A percentile compares a stretch with the other conserved stretches of the same genome.
phyloP scores from a whole-genome alignment of 1,140 invertebrate species.

The Drosophila biarmipes region DNA sequence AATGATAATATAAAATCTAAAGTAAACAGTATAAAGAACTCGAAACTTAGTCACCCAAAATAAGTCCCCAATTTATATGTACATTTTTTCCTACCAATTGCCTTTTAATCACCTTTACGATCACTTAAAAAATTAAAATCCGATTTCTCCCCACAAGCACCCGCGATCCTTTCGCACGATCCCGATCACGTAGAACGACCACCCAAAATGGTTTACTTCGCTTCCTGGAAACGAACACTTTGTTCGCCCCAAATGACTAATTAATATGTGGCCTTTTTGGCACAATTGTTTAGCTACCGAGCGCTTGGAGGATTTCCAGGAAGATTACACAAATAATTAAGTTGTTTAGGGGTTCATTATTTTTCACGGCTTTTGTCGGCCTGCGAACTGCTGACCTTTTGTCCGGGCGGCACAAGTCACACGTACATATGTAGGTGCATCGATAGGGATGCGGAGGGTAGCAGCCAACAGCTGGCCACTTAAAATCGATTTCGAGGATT shows the following conservation, averaged over 20 bases:
- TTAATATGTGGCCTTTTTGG: slow-evolving; percentile 78
- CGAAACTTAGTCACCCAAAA: too few relatives aligned
- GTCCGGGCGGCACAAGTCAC: slow-evolving; percentile 70
- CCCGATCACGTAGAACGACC: slow-evolving; percentile 28
- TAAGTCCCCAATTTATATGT: background rate
- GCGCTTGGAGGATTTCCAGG: slow-evolving; percentile 60
- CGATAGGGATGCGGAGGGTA: slow-evolving; percentile 8
- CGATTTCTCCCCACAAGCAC: background rate
- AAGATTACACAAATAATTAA: slow-evolving; percentile 76
- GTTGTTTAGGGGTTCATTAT: slow-evolving; percentile 77
- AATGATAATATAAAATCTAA: too few relatives aligned
- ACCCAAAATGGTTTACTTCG: slow-evolving; percentile 47
- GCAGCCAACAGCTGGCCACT: slow-evolving; percentile 67
- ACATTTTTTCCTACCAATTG: background rate
- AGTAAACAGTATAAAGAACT: too few relatives aligned
- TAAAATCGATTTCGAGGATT: slow-evolving; percentile 65
- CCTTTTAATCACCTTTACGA: background rate
- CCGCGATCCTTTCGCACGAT: slow-evolving; percentile 10
- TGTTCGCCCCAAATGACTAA: slow-evolving; percentile 50
- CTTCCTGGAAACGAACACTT: slow-evolving; percentile 59
- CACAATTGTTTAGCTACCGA: slow-evolving; percentile 77
- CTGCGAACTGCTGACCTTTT: slow-evolving; percentile 43
- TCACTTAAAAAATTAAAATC: background rate
- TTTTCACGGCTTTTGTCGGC: slow-evolving; percentile 78
- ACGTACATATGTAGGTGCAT: slow-evolving; percentile 37